A percentile compares a stretch with the other conserved stretches of the same genome.
These are phyloP conservation scores for Gryllus bimaculatus DNA, from an alignment of 1,140 invertebrate species.

Conservation along the genomic window DNA sequence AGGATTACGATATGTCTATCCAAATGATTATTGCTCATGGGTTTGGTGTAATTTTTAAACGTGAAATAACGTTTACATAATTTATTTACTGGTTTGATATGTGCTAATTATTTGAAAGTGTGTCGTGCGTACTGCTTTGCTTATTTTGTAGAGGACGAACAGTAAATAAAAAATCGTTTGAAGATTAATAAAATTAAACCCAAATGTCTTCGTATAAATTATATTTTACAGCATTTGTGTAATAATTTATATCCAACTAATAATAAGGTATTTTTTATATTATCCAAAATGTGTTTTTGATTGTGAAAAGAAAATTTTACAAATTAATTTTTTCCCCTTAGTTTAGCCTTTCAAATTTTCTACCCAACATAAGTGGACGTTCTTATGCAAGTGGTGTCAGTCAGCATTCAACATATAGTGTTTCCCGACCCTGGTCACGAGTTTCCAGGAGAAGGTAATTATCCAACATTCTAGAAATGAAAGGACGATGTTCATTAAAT, in stretches of 20 bases:
- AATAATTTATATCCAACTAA: not conserved
- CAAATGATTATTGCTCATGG: not conserved
- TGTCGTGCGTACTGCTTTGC: too few species aligned
- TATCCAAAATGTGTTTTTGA: not conserved
- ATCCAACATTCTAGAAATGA: not conserved
- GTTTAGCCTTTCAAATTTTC: slow-evolving; percentile 33
- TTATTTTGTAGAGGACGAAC: too few species aligned
- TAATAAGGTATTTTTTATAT: not conserved
- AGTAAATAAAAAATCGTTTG: too few species aligned
- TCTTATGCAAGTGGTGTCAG: slow-evolving; percentile 26
- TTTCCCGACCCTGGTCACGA: slow-evolving; percentile 44
- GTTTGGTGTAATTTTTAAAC: not conserved
- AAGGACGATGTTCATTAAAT: not conserved
- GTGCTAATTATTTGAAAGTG: too few species aligned
- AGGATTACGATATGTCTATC: not conserved
- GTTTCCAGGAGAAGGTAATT: slow-evolving; percentile 46
- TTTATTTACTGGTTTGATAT: not conserved
- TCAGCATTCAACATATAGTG: slow-evolving; percentile 28
- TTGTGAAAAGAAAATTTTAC: not conserved
- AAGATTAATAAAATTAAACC: not conserved
- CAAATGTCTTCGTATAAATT: not conserved
- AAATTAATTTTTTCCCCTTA: slow-evolving; percentile 24
- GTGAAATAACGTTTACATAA: not conserved
- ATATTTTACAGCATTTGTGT: not conserved
- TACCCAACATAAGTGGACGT: slow-evolving; percentile 20